These are phyloP conservation scores for Bombus cullumanus DNA, from an alignment of 1,140 invertebrate species.

Conservation along the genomic window DNA sequence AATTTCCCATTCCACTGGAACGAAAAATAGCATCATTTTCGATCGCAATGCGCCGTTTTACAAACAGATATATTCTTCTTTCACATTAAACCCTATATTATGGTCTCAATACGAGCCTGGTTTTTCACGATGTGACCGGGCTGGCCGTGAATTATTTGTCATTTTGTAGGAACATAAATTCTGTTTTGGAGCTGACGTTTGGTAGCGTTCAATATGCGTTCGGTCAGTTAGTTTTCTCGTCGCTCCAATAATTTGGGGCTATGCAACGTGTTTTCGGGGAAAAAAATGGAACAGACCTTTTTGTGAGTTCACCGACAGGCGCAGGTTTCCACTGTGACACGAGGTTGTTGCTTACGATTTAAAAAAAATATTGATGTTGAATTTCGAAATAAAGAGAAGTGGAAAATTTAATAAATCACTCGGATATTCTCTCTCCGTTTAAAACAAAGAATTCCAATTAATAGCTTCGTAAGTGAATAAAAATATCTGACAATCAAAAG, in stretches of 20 bases:
- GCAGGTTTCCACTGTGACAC: background rate
- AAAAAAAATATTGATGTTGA: background rate
- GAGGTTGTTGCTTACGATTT: background rate
- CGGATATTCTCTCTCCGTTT: background rate
- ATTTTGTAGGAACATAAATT: conserved; percentile 48
- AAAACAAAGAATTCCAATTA: background rate
- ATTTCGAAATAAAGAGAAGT: background rate
- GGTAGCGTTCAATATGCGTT: conserved; percentile 52
- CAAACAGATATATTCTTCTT: background rate
- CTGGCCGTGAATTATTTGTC: conserved; percentile 48
- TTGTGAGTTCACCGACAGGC: background rate
- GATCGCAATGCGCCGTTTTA: background rate
- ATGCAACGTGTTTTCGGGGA: background rate
- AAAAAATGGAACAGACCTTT: conserved; percentile 19
- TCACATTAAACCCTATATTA: conserved; percentile 23
- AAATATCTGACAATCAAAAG: too few species aligned
- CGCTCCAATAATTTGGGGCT: conserved; percentile 37
- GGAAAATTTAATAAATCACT: background rate
- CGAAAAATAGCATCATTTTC: background rate
- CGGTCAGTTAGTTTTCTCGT: conserved; percentile 36
- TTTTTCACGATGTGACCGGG: background rate
- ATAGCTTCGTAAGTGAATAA: too few species aligned
- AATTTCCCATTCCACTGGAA: background rate
- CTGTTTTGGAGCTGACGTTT: conserved; percentile 47
- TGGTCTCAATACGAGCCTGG: background rate